These are phyloP conservation scores for Dromius quadrimaculatus DNA, from an alignment of 2,888 invertebrate species.

Conservation along the genomic window DNA sequence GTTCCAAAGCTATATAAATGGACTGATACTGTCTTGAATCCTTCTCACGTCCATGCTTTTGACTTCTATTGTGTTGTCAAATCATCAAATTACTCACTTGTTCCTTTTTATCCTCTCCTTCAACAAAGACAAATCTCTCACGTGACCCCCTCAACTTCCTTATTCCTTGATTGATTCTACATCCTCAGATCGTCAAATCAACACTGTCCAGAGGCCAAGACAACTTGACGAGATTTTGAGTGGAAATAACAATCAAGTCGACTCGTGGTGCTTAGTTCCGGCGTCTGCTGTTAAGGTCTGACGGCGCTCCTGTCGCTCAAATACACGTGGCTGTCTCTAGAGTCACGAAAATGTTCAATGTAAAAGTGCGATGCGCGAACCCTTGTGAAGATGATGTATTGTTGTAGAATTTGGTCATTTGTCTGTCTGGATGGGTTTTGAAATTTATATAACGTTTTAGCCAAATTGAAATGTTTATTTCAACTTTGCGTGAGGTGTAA, in stretches of 20 bases:
- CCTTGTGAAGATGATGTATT: constrained; percentile 32
- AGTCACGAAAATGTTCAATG: not conserved
- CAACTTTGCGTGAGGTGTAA: not conserved
- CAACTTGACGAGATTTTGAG: constrained; percentile 49
- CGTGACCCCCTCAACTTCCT: not conserved
- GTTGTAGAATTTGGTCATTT: constrained; percentile 19
- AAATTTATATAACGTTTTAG: constrained; percentile 29
- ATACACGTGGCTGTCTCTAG: not conserved
- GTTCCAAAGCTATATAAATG: too few relatives aligned
- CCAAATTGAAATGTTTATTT: constrained; percentile 34
- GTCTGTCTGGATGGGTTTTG: constrained; percentile 30
- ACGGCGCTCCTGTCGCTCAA: not conserved
- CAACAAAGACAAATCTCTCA: not conserved
- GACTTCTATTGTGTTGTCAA: not conserved
- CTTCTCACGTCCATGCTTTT: not conserved
- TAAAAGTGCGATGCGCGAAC: not conserved
- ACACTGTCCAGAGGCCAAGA: constrained; percentile 9
- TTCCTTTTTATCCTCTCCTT: too few relatives aligned
- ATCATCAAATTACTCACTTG: too few relatives aligned
- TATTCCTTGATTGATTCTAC: not conserved
- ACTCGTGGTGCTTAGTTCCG: constrained; percentile 22
- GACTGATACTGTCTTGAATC: too few relatives aligned
- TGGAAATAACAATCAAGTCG: constrained; percentile 47
- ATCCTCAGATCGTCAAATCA: not conserved
- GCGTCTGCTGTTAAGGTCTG: not conserved